These are phyloP conservation scores for Eufriesea mexicana DNA, from an alignment of 1,140 invertebrate genomes.

Conservation along the genomic window DNA sequence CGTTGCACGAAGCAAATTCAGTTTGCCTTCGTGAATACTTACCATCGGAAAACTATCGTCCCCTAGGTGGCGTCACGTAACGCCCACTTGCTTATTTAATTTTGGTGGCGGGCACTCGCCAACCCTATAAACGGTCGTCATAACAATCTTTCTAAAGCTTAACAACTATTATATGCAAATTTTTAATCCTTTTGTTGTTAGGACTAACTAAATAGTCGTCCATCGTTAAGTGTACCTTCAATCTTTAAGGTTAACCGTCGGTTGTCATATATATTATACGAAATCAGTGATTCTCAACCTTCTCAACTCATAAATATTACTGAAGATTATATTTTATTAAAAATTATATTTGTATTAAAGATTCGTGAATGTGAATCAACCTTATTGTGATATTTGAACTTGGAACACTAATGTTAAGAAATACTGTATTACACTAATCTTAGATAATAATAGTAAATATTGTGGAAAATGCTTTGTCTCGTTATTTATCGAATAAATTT, in stretches of 20 bases:
- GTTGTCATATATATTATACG: neutral
- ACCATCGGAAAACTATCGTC: neutral
- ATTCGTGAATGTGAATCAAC: too few species aligned
- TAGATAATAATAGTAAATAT: too few species aligned
- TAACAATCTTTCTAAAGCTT: neutral
- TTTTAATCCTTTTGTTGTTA: neutral
- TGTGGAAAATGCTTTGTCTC: too few species aligned
- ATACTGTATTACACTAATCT: too few species aligned
- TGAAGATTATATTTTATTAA: too few species aligned
- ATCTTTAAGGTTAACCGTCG: neutral
- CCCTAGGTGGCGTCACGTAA: neutral
- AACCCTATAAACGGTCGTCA: neutral
- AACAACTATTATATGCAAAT: neutral
- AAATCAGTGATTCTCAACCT: too few species aligned
- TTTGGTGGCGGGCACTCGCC: neutral
- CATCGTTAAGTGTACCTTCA: neutral
- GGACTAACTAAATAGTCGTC: neutral
- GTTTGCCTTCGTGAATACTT: neutral
- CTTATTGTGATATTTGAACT: too few species aligned
- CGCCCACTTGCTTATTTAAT: neutral
- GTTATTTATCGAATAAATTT: too few species aligned
- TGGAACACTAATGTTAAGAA: too few species aligned
- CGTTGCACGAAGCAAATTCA: neutral
- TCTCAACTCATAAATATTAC: too few species aligned
- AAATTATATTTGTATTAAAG: too few species aligned